These are phyloP conservation scores for Ctenopoma kingsleyae DNA, from an alignment of 2,797 vertebrate genomes.

Conservation along the genomic window DNA sequence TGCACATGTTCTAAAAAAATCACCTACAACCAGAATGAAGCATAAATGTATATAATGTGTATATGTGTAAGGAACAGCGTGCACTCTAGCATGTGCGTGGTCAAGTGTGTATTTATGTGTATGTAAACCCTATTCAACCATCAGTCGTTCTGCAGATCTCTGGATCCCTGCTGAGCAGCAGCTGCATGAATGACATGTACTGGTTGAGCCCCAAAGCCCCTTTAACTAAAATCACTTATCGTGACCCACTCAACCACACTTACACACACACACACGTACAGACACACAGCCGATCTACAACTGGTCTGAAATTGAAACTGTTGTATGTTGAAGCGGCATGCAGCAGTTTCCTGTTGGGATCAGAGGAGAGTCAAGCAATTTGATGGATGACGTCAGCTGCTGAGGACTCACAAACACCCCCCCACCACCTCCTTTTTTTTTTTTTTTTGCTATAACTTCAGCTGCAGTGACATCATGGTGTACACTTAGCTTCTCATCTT, in stretches of 20 bases:
- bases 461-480: constrained; percentile 23
- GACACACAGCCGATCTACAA: constrained; percentile 20
- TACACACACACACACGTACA: constrained; percentile 24
- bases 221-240: constrained; percentile 70
- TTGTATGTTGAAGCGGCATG: constrained; percentile 28
- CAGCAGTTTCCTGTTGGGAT: constrained; percentile 54
- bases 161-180: constrained; percentile 76
- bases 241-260: constrained; percentile 25
- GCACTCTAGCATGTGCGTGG: neutral
- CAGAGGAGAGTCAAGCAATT: constrained; percentile 20
- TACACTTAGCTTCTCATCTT: neutral
- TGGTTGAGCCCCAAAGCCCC: constrained; percentile 71
- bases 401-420: constrained; percentile 3
- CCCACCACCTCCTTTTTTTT: neutral
- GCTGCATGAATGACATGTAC: constrained; percentile 79
- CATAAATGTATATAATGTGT: constrained; percentile 16
- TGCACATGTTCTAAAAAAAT: neutral
- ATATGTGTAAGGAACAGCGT: neutral
- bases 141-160: constrained; percentile 59
- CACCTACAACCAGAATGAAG: constrained; percentile 12
- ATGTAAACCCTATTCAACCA: constrained; percentile 19
- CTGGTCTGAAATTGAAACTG: constrained; percentile 48
- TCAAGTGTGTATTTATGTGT: constrained; percentile 33
- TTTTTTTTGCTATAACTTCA: constrained; percentile 7
- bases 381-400: constrained; percentile 67